Base-by-base conservation (phyloP, 2,888 invertebrate species). In the Pseudanteris insignis region DNA sequence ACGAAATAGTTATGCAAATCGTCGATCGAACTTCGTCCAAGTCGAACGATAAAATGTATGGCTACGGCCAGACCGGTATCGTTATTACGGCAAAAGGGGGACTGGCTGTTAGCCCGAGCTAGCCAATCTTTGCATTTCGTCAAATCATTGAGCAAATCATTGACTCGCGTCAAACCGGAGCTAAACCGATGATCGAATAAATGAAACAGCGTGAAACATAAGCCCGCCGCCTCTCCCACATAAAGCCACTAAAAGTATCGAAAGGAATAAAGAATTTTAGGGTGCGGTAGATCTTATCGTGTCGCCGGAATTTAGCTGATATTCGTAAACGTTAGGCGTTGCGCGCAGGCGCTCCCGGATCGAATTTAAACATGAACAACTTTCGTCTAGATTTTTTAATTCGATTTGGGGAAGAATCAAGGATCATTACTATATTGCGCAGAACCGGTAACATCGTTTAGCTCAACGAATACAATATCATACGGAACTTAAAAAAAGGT, bases 251-350 rank as follows among this genome's bases (percentile, higher is more conserved):
- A 63, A 63, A 54, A 47, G 51, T 58, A 44, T 38, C 48, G 53
- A 44, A 58, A 48, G 40, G 41, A 51, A 46, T 44, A 46, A 55
- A 51, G 48, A 53, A 46, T 43, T 55, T 44, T 24, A 58, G 63
- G 63, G 63, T 36, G 63, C 63, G 63, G 63, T 50, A 47, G 63
- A 63, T 63, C 38, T 41, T 63, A 63, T 63, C 63, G 63, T 43
- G 43, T 51, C 48, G 48, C 38, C 40, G 48, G 54, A 63, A 63
- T 58, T 58, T 57, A 18, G 38, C 58, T 58, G 58, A 63, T 58
- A 63, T 54, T 63, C 37, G 21, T 43, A 40, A 37, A 40, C 30
- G 21, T 4, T 28, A 32, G 30, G 37, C 28, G 40, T 47, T 41
- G 47, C 41, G 30, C 36, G 34, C n/a, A n/a, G 41, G 26, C 40